Evolutionary conservation across 2,113 vertebrate species (phyloP).

Genomic region (Chrysemys picta): DNA sequence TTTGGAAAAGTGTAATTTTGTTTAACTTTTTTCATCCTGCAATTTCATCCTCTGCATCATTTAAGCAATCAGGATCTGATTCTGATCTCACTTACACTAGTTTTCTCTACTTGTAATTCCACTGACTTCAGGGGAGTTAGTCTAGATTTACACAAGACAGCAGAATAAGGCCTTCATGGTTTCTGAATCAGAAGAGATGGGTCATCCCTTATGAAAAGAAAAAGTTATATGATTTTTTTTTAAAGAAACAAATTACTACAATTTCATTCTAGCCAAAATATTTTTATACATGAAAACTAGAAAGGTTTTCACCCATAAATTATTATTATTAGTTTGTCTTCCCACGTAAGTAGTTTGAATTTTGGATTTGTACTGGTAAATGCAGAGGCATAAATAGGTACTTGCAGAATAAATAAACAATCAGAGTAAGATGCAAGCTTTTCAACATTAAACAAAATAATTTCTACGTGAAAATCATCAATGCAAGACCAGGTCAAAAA

Average conservation of each 20-base stretch:
- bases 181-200: neutral
- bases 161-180: neutral
- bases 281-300: conserved; percentile 19
- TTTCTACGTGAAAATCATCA: conserved; percentile 1
- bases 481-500: neutral
- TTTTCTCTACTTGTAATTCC: neutral
- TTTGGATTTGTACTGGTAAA: neutral
- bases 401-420: neutral
- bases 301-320: neutral
- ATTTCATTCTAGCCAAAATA: neutral
- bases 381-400: neutral
- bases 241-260: neutral
- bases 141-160: neutral
- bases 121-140: neutral
- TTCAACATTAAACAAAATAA: neutral
- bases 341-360: neutral
- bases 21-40: neutral
- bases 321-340: neutral
- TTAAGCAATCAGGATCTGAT: neutral
- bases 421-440: neutral
- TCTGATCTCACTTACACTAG: neutral
- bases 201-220: neutral
- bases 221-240: neutral
- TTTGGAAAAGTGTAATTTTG: neutral
- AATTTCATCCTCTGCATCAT: neutral